These are phyloP conservation scores for Hafferia zeledoni DNA, from an alignment of 2,797 vertebrate genomes.

Conservation along the genomic window DNA sequence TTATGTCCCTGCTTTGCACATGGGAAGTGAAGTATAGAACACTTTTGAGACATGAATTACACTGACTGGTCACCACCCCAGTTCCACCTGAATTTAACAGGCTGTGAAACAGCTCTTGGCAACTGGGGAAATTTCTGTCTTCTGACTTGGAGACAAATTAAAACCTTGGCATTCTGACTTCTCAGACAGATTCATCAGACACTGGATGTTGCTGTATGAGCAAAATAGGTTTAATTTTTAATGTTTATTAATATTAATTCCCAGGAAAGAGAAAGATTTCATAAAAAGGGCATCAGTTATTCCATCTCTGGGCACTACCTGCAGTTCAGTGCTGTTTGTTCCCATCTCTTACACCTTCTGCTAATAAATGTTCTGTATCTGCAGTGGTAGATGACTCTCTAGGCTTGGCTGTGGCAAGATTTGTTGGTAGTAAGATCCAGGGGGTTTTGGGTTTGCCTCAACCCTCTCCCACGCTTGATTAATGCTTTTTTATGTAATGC, in stretches of 20 bases:
- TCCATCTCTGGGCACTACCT: neutral
- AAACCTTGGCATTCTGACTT: neutral
- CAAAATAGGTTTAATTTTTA: conserved; percentile 1
- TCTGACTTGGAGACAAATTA: neutral
- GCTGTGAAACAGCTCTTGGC: neutral
- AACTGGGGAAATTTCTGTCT: neutral
- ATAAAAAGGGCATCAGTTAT: conserved; percentile 4
- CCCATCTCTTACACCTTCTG: conserved; percentile 10
- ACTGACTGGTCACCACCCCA: neutral
- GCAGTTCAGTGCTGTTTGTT: conserved; percentile 7
- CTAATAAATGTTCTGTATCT: conserved; percentile 22
- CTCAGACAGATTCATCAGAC: neutral
- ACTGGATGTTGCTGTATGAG: neutral
- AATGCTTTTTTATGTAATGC: neutral
- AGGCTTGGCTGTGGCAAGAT: conserved; percentile 2
- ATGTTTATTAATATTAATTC: neutral
- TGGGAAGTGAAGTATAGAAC: neutral
- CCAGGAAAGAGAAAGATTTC: neutral
- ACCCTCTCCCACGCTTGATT: neutral
- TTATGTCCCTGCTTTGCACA: neutral
- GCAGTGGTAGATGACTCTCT: neutral
- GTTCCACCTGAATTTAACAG: neutral
- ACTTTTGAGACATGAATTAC: neutral
- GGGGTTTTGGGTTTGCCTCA: neutral
- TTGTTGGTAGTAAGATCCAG: neutral